A percentile compares a stretch with the other conserved stretches of the same genome.
Conservation (phyloP, 2,113 vertebrate species). For the Triplophysa rosa region DNA sequence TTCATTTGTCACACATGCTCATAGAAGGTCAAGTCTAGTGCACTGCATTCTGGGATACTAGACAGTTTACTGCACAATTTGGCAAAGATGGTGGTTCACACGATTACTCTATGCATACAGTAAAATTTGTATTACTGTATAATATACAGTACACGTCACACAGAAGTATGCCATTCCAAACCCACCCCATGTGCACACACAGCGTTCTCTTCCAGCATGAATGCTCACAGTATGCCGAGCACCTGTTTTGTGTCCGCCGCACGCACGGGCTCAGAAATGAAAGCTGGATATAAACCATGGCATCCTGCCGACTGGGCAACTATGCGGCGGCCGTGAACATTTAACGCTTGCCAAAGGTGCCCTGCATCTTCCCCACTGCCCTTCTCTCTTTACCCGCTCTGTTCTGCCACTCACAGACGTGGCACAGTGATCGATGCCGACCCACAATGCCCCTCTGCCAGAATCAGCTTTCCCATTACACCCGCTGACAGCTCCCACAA, state of each 20-base stretch:
- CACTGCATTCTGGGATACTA: too few species aligned
- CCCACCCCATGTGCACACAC: not conserved
- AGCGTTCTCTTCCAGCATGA: not conserved
- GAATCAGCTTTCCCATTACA: slow-evolving; percentile 43
- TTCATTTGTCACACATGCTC: too few species aligned
- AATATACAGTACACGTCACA: not conserved
- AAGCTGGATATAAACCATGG: slow-evolving; percentile 63
- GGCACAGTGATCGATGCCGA: slow-evolving; percentile 61
- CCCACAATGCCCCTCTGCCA: slow-evolving; percentile 55
- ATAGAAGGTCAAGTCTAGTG: too few species aligned
- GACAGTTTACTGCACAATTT: too few species aligned
- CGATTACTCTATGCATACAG: not conserved
- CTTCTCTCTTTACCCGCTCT: slow-evolving; percentile 15
- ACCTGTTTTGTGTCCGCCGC: slow-evolving; percentile 71
- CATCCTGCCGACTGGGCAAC: slow-evolving; percentile 58
- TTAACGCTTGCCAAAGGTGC: slow-evolving; percentile 65
- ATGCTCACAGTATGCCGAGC: slow-evolving; percentile 63
- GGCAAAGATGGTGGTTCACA: too few species aligned
- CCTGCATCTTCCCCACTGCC: slow-evolving; percentile 18
- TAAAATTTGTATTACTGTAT: too few species aligned
- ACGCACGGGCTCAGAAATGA: slow-evolving; percentile 60
- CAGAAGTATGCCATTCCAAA: not conserved
- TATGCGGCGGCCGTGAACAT: slow-evolving; percentile 62
- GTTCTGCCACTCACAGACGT: slow-evolving; percentile 48
- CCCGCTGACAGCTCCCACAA: slow-evolving; percentile 40